These are phyloP conservation scores for Mystacornis crossleyi DNA, from an alignment of 2,113 vertebrate species.

Conservation along the genomic window DNA sequence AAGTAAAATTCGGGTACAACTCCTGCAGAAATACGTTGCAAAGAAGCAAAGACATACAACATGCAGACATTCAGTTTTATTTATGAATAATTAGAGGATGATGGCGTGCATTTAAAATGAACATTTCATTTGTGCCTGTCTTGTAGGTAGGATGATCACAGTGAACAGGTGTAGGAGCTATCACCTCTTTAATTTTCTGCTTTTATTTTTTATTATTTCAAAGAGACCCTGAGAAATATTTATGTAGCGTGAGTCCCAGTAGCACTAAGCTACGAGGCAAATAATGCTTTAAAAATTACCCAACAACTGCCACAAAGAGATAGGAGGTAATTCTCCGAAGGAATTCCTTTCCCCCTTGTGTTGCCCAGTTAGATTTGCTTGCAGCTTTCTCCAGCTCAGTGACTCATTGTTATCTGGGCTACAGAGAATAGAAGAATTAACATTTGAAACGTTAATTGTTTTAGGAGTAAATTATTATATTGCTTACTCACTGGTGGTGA, in stretches of 20 bases:
- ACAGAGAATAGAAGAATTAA: slow-evolving; percentile 51
- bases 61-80: neutral
- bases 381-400: neutral
- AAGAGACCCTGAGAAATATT: neutral
- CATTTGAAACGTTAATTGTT: slow-evolving; percentile 61
- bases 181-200: neutral
- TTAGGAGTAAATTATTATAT: slow-evolving; percentile 43
- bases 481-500: slow-evolving; percentile 34
- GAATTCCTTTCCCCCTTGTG: neutral
- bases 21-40: neutral
- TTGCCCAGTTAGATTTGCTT: neutral
- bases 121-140: neutral
- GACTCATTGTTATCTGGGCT: neutral
- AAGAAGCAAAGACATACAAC: neutral
- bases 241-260: neutral
- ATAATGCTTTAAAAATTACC: neutral
- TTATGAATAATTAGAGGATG: neutral
- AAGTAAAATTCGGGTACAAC: neutral
- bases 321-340: neutral
- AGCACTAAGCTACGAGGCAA: neutral
- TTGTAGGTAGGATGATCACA: neutral
- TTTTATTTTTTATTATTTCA: neutral
- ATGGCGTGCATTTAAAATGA: neutral
- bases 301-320: neutral
- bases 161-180: neutral